These are phyloP conservation scores for Bradynema listronoti DNA, from an alignment of 1,140 invertebrate species.

Conservation along the genomic window DNA sequence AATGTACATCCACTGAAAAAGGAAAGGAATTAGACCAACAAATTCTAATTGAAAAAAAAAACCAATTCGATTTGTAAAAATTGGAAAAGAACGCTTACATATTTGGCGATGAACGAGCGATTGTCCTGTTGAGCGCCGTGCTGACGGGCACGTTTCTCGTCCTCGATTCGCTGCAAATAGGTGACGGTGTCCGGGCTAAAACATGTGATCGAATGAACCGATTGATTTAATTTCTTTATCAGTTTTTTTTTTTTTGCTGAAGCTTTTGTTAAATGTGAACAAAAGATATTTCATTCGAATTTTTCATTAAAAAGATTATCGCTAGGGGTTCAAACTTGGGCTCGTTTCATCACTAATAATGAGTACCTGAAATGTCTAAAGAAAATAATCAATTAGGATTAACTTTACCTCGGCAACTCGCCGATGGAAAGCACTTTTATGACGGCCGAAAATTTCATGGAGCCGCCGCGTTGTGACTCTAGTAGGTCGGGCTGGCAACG, in stretches of 20 bases:
- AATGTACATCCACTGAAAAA: constrained; percentile 58
- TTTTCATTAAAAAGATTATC: constrained; percentile 23
- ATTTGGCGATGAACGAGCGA: constrained; percentile 53
- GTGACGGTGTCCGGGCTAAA: constrained; percentile 50
- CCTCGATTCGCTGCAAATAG: constrained; percentile 53
- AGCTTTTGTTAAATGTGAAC: too few species aligned
- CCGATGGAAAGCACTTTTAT: constrained; percentile 31
- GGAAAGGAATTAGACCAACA: constrained; percentile 11
- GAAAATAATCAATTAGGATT: not conserved
- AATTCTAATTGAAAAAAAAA: too few species aligned
- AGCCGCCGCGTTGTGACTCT: not conserved
- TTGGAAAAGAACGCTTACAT: constrained; percentile 37
- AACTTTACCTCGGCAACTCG: constrained; percentile 39
- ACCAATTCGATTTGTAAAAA: too few species aligned
- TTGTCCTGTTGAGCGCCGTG: constrained; percentile 53
- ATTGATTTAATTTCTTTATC: too few species aligned
- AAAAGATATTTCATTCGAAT: too few species aligned
- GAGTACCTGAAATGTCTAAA: constrained; percentile 7
- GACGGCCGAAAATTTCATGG: constrained; percentile 11
- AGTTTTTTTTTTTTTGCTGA: too few species aligned
- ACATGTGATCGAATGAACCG: not conserved
- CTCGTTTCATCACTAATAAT: constrained; percentile 3
- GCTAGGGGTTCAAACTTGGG: too few species aligned
- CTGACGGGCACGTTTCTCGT: constrained; percentile 47
- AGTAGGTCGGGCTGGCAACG: constrained; percentile 11